Evolutionary conservation across 2,113 vertebrate genomes (phyloP).

Genomic region (Taxidea taxus): DNA sequence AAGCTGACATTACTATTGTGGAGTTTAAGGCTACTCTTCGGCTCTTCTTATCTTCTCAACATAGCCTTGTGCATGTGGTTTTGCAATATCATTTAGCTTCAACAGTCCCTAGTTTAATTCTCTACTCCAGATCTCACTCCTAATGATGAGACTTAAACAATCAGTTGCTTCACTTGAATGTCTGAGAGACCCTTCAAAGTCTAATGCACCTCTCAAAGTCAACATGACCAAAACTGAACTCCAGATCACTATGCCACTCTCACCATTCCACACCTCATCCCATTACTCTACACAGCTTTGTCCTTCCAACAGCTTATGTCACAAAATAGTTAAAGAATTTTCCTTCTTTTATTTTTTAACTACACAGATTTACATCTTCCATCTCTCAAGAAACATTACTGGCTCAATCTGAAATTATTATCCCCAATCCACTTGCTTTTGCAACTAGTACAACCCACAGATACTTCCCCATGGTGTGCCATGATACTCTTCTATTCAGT

Average conservation of each 20-base stretch:
- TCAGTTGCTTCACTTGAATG: not conserved
- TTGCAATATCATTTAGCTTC: not conserved
- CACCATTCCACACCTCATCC: not conserved
- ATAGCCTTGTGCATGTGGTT: not conserved
- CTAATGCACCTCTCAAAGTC: not conserved
- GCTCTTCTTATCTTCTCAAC: not conserved
- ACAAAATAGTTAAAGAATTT: rapidly evolving
- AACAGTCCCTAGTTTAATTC: not conserved
- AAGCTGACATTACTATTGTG: not conserved
- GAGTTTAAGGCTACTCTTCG: too few species aligned
- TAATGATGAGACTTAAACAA: not conserved
- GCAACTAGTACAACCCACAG: not conserved
- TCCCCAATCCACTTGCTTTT: not conserved
- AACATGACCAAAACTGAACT: not conserved
- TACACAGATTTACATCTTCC: not conserved
- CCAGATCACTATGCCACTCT: rapidly evolving
- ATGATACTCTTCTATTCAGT: not conserved
- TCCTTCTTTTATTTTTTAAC: not conserved
- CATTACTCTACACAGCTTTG: not conserved
- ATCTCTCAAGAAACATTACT: not conserved
- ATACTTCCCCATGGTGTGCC: not conserved
- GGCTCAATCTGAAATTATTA: not conserved
- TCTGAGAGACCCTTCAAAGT: not conserved
- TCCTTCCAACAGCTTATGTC: not conserved
- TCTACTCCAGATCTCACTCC: not conserved